Evolutionary conservation across 1,140 invertebrate species (phyloP).

Genomic region (Drosophila obscura): DNA sequence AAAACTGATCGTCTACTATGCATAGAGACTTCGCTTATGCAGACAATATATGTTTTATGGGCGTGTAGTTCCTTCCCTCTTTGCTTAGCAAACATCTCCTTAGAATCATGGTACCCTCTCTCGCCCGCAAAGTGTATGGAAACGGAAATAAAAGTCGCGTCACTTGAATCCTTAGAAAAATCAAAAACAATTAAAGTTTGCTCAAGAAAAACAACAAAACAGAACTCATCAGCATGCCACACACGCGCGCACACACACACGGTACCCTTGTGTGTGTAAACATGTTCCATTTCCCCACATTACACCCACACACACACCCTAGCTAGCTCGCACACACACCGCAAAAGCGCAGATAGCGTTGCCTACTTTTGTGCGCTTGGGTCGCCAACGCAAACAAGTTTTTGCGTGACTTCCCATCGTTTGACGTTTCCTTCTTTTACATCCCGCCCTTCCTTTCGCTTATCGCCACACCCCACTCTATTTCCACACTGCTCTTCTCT

Average conservation of each 20-base stretch:
- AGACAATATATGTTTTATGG: too few species aligned
- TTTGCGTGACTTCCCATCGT: constrained; percentile 70
- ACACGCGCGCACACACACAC: constrained; percentile 24
- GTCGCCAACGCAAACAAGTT: constrained; percentile 78
- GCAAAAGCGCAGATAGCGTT: constrained; percentile 64
- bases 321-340: constrained; percentile 13
- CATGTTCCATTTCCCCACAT: constrained; percentile 40
- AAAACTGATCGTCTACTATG: too few species aligned
- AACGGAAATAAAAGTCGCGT: constrained; percentile 58
- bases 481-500: background rate
- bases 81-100: too few species aligned
- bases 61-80: too few species aligned
- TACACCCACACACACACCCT: constrained; percentile 7
- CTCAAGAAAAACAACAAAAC: constrained; percentile 78
- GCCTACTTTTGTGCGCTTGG: constrained; percentile 73
- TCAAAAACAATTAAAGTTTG: constrained; percentile 82
- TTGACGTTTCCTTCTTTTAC: constrained; percentile 36
- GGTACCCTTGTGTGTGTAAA: constrained; percentile 42
- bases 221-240: constrained; percentile 70
- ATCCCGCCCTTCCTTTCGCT: background rate
- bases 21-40: too few species aligned
- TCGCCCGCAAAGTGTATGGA: too few species aligned
- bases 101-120: too few species aligned
- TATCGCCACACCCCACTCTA: background rate
- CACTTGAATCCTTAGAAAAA: constrained; percentile 78